Conservation (phyloP, 2,113 vertebrate species). For the Calypte anna region DNA sequence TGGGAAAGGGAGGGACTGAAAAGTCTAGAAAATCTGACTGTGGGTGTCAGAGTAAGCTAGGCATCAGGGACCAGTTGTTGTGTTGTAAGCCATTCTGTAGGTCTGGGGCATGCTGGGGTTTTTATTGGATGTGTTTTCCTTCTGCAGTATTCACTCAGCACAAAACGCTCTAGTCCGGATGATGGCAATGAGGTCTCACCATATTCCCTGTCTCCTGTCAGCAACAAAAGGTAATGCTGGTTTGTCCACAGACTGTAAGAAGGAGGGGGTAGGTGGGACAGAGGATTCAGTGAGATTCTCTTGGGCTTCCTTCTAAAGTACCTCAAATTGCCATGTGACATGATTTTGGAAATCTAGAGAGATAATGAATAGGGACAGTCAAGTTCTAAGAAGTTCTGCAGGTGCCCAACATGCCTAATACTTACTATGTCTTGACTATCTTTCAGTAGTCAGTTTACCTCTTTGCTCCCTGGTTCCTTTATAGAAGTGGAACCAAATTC, state of each 20-base stretch:
- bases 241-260: neutral
- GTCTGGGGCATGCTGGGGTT: fast-evolving
- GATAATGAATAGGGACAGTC: too few species aligned
- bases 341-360: neutral
- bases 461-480: neutral
- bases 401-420: neutral
- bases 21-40: neutral
- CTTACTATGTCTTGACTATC: neutral
- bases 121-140: neutral
- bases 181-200: slow-evolving; percentile 96
- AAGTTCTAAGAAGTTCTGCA: neutral
- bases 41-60: neutral
- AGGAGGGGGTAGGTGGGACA: neutral
- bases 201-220: slow-evolving; percentile 95
- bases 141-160: slow-evolving; percentile 90
- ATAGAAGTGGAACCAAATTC: neutral
- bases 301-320: neutral
- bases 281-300: neutral
- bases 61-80: fast-evolving
- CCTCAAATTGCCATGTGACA: neutral
- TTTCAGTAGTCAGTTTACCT: neutral
- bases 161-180: slow-evolving; percentile 91
- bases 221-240: slow-evolving; percentile 92
- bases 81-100: neutral
- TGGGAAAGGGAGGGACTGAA: neutral